These are phyloP conservation scores for Trichonephila clavata DNA, from an alignment of 1,140 invertebrate genomes.

Conservation along the genomic window DNA sequence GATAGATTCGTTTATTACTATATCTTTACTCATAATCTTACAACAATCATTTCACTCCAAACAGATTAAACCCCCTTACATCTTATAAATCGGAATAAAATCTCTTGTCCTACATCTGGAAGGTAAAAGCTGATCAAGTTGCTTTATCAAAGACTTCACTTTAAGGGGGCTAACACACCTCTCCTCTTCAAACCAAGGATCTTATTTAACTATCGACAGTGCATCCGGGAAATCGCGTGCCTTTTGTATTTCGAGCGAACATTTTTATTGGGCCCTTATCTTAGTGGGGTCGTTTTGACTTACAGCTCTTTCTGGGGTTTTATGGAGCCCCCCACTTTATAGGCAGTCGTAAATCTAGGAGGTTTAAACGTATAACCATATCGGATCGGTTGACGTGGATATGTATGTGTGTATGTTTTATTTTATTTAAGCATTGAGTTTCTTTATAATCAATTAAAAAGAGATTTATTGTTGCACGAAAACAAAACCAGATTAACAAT, in stretches of 20 bases:
- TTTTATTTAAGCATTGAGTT: constrained; percentile 27
- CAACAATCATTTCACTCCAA: background rate
- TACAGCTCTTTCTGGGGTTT: constrained; percentile 52
- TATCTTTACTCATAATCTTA: background rate
- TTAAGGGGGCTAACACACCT: background rate
- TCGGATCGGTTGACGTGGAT: constrained; percentile 37
- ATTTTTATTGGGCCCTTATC: constrained; percentile 69
- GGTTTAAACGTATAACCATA: constrained; percentile 72
- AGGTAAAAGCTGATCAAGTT: constrained; percentile 55
- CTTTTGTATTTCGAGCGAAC: constrained; percentile 35
- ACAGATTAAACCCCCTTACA: background rate
- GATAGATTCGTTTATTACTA: background rate
- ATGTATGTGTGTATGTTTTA: background rate
- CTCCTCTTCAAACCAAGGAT: background rate
- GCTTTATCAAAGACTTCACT: constrained; percentile 65
- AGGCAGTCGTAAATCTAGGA: constrained; percentile 65
- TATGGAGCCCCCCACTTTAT: constrained; percentile 60
- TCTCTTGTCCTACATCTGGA: background rate
- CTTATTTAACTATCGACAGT: constrained; percentile 43
- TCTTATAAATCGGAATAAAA: constrained; percentile 51
- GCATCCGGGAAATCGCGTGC: constrained; percentile 42
- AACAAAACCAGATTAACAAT: constrained; percentile 64
- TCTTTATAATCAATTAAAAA: constrained; percentile 71
- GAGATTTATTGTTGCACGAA: constrained; percentile 56
- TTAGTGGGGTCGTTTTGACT: constrained; percentile 57